Conservation (phyloP, 2,797 vertebrate species). For the Sorex maritimensis region DNA sequence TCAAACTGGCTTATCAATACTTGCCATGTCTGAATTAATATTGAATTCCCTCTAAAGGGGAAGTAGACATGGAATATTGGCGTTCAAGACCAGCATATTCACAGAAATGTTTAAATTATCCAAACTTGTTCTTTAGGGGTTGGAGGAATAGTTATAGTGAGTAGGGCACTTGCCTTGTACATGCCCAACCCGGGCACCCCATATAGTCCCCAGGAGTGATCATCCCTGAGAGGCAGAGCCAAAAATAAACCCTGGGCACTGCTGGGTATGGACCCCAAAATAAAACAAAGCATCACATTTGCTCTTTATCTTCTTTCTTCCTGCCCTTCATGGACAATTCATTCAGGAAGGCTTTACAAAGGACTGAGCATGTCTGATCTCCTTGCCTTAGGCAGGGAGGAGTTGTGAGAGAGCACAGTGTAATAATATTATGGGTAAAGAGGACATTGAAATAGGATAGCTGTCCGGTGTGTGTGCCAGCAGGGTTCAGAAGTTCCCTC, state of each 20-base stretch:
- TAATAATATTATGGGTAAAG: neutral
- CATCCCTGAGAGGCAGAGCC: no score
- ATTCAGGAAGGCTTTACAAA: neutral
- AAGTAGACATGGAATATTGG: neutral
- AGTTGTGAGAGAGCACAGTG: accelerated
- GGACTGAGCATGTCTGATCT: neutral
- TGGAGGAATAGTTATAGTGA: neutral
- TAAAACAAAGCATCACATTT: neutral
- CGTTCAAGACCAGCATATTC: neutral
- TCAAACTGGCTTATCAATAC: neutral
- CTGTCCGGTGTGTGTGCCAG: neutral
- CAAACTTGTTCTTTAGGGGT: neutral
- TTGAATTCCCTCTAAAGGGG: neutral
- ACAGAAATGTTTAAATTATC: neutral
- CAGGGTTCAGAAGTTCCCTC: neutral
- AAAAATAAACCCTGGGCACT: no score
- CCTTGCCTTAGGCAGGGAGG: neutral
- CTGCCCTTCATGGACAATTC: neutral
- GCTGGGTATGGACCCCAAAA: no score
- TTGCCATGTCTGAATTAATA: neutral
- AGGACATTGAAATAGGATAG: neutral
- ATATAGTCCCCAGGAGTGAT: no score
- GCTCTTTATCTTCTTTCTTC: neutral
- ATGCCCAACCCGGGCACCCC: no score
- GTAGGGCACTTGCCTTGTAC: no score